These are phyloP conservation scores for Cervus canadensis DNA, from an alignment of 2,113 vertebrate species.

Conservation along the genomic window DNA sequence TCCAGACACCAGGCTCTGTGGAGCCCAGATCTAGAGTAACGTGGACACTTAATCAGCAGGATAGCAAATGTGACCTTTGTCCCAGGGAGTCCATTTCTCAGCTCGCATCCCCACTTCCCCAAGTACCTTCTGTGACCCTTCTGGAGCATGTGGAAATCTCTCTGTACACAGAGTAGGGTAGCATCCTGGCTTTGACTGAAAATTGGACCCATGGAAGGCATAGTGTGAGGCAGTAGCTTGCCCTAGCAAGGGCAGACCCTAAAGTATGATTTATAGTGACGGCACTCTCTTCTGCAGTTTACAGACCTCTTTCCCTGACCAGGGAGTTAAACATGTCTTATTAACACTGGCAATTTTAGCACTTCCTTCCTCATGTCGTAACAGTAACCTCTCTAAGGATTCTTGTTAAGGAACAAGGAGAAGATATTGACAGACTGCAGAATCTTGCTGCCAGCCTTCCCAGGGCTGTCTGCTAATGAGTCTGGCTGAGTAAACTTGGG, in stretches of 20 bases:
- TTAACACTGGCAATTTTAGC: slow-evolving; percentile 75
- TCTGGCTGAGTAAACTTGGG: slow-evolving; percentile 48
- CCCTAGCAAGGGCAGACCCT: not conserved
- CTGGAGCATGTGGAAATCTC: slow-evolving; percentile 3
- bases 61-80: not conserved
- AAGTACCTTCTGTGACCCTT: not conserved
- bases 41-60: not conserved
- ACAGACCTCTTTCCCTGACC: slow-evolving; percentile 63
- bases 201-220: not conserved
- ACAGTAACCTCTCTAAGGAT: slow-evolving; percentile 69
- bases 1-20: not conserved
- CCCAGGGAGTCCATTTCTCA: not conserved
- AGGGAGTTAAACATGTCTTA: slow-evolving; percentile 69
- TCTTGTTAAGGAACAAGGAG: slow-evolving; percentile 72
- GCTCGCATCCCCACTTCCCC: not conserved
- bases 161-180: not conserved
- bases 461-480: slow-evolving; percentile 60
- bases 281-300: slow-evolving; percentile 60
- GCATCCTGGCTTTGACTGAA: not conserved
- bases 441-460: slow-evolving; percentile 62
- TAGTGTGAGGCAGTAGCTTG: not conserved
- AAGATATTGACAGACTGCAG: slow-evolving; percentile 74
- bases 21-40: not conserved
- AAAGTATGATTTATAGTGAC: slow-evolving; percentile 57
- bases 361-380: slow-evolving; percentile 78